Evolutionary conservation across 1,140 invertebrate genomes (phyloP), one percentile per base, ranked within the genome.

Genomic region (Sweltsa coloradensis): DNA sequence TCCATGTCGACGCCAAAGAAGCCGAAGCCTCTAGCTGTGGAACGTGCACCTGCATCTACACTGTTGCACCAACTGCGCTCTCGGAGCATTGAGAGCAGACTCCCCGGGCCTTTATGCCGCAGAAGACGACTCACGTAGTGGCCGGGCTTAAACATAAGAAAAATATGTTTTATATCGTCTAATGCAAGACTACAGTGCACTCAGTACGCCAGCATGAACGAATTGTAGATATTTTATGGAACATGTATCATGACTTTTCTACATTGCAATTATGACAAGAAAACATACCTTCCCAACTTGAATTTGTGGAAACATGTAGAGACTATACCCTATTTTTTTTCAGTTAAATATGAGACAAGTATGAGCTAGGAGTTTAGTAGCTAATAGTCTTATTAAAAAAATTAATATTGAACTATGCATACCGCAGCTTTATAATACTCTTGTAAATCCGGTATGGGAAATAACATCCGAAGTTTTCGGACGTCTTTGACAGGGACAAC

Each of bases 81-180:
- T 60, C 92, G 94, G 4, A 99, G 70, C 24, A 84, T 81, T 4
- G 93, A 89, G 39, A 98, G 68, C 29, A 99, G 70, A 60, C 92
- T 97, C 9, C 94, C 94, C 36, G 86, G 77, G 5, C 94, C 92
- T 72, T 98, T 94, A 64, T 98, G 95, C 0, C 93, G 94, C 57
- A 99, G 74, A 37, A 98, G 71, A 69, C 97, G 89, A 11, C 86
- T 83, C 44, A 97, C 64, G 63, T 96, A 96, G 60, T 82, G 74
- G 13, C 78, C 78, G 39, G 93, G 91, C 90, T 97, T 62, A 14
- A 71, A 65, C 62, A 53, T 9, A 16, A 23, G 16, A 53, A 31
- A 31, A 31, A 31, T 31, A n/a, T n/a, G n/a, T n/a, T n/a, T n/a
- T n/a, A n/a, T n/a, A n/a, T n/a, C n/a, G n/a, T n/a, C n/a, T n/a